Evolutionary conservation across 2,888 invertebrate genomes (phyloP).

Genomic region (Apotomis capreana): DNA sequence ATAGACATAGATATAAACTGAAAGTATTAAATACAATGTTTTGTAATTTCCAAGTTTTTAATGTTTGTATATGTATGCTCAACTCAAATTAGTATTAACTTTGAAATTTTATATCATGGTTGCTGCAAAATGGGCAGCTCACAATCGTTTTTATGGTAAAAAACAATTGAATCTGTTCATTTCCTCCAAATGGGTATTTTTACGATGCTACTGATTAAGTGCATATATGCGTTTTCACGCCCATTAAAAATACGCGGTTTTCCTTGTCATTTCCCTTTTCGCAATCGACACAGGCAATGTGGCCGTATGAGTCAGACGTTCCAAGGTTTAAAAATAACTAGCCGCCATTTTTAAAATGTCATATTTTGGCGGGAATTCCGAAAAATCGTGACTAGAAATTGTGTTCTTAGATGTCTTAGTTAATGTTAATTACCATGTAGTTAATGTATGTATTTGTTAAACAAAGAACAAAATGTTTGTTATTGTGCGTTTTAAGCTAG

Average conservation of each 20-base stretch:
- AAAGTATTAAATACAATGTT: constrained; percentile 27
- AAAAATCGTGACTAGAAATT: background rate
- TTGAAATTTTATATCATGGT: constrained; percentile 6
- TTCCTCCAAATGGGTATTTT: background rate
- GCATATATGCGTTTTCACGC: background rate
- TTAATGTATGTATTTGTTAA: constrained; percentile 12
- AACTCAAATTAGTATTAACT: constrained; percentile 33
- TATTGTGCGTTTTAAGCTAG: constrained; percentile 1
- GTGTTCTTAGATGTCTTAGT: background rate
- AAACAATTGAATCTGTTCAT: background rate
- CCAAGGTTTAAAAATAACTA: background rate
- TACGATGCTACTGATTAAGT: background rate
- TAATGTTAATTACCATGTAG: background rate
- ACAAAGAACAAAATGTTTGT: background rate
- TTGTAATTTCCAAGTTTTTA: constrained; percentile 20
- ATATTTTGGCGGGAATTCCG: constrained; percentile 16
- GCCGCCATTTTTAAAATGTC: constrained; percentile 5
- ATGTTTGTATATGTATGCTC: constrained; percentile 31
- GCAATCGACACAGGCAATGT: constrained; percentile 12
- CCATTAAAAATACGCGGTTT: background rate
- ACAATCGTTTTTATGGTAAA: background rate
- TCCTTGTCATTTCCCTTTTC: constrained; percentile 14
- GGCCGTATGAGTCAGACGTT: constrained; percentile 17
- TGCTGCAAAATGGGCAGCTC: background rate
- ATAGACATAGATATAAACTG: constrained; percentile 19